Conservation (phyloP, 2,113 vertebrate species). For the Brachyhypopomus gauderio region DNA sequence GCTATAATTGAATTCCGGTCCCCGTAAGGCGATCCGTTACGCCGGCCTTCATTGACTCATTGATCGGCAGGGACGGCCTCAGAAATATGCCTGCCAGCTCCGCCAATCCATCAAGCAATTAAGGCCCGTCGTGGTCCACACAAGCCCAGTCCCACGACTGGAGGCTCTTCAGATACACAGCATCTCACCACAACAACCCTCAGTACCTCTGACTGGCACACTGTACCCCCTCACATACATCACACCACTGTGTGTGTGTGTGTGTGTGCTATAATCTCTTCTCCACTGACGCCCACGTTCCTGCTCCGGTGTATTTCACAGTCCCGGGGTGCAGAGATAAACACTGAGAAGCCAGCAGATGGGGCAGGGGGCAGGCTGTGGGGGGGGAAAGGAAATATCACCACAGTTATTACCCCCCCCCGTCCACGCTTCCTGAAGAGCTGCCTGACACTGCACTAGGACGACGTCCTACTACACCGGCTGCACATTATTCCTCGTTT, state of each 20-base stretch:
- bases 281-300: background rate
- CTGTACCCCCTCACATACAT: conserved; percentile 2
- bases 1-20: conserved; percentile 69
- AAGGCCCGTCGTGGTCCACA: conserved; percentile 66
- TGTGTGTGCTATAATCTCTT: background rate
- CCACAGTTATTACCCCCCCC: background rate
- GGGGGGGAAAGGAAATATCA: background rate
- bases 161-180: conserved; percentile 72
- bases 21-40: conserved; percentile 65
- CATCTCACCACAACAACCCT: conserved; percentile 56
- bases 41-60: conserved; percentile 71
- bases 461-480: conserved; percentile 55
- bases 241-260: background rate
- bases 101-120: conserved; percentile 79
- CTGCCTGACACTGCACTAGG: conserved; percentile 54
- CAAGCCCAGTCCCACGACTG: conserved; percentile 63
- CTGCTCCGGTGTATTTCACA: conserved; percentile 5
- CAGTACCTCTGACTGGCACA: conserved; percentile 10
- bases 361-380: background rate
- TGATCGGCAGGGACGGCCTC: conserved; percentile 66
- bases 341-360: background rate
- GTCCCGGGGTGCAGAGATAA: background rate
- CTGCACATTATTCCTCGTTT: conserved; percentile 63
- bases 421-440: conserved; percentile 28
- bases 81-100: conserved; percentile 69